phyloP scores from a whole-genome alignment of 2,888 invertebrate species.

The Alsophila aescularia region DNA sequence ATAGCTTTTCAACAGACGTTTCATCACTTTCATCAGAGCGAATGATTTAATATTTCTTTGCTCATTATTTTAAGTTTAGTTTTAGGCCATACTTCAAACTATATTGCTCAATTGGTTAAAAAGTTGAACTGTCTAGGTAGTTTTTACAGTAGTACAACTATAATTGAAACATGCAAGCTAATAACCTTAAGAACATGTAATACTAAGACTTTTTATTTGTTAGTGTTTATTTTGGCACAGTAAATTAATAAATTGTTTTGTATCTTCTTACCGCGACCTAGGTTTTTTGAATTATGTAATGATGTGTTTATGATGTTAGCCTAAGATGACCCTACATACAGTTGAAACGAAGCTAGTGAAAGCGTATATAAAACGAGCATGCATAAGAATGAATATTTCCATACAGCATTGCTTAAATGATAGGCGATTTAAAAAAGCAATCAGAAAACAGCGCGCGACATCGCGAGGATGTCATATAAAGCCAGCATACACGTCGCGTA shows the following conservation, averaged over 20 bases:
- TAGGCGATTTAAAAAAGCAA: constrained; percentile 18
- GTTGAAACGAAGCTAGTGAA: background rate
- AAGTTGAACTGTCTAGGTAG: too few relatives aligned
- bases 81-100: background rate
- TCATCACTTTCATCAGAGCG: constrained; percentile 39
- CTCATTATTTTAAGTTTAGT: background rate
- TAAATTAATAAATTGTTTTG: too few relatives aligned
- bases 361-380: background rate
- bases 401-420: background rate
- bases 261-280: too few relatives aligned
- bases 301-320: too few relatives aligned
- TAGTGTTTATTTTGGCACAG: too few relatives aligned
- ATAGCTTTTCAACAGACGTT: constrained; percentile 56
- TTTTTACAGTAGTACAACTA: too few relatives aligned
- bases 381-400: background rate
- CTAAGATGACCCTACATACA: too few relatives aligned
- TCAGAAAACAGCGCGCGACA: constrained; percentile 32
- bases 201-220: too few relatives aligned
- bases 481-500: constrained; percentile 48
- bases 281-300: too few relatives aligned
- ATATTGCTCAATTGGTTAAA: too few relatives aligned
- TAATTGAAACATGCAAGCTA: too few relatives aligned
- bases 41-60: constrained; percentile 31
- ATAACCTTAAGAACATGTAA: too few relatives aligned
- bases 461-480: constrained; percentile 31